Percentiles rank a stretch among this genome's conserved stretches.
phyloP scores from a whole-genome alignment of 2,888 invertebrate species.

The Odontothrips loti region DNA sequence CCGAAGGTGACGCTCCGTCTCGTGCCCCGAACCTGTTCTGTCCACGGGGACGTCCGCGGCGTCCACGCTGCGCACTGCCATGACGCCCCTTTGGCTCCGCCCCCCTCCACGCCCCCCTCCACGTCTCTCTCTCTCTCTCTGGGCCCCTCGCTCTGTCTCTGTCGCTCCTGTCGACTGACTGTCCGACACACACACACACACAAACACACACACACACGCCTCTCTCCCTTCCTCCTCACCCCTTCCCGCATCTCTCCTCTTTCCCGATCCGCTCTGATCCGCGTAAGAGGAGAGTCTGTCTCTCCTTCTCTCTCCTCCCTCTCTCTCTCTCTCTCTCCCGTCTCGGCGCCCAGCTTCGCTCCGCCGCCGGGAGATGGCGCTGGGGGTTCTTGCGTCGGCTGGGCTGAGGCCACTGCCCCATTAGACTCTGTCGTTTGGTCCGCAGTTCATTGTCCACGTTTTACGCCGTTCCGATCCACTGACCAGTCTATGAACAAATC shows the following conservation, averaged over 20 bases:
- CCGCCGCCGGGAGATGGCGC: not conserved
- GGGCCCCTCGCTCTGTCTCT: not conserved
- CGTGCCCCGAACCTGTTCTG: too few species aligned
- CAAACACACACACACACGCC: not conserved
- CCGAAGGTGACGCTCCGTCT: too few species aligned
- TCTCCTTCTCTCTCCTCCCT: not conserved
- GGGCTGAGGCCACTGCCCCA: not conserved
- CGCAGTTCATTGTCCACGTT: not conserved
- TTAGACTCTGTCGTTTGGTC: not conserved
- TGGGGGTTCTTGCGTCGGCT: not conserved
- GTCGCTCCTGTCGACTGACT: not conserved
- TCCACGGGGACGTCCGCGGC: not conserved
- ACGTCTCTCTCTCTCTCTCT: not conserved
- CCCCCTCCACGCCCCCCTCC: not conserved
- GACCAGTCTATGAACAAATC: too few species aligned
- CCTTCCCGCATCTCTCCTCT: not conserved
- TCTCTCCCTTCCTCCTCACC: not conserved
- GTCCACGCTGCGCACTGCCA: not conserved
- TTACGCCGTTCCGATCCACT: too few species aligned
- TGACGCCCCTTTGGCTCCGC: not conserved
- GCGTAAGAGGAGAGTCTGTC: not conserved
- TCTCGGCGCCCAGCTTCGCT: not conserved
- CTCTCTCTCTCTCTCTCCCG: not conserved
- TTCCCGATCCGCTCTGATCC: not conserved
- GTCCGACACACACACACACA: too few species aligned